Conservation (phyloP, 2,113 vertebrate species). For the Dissostichus mawsoni region DNA sequence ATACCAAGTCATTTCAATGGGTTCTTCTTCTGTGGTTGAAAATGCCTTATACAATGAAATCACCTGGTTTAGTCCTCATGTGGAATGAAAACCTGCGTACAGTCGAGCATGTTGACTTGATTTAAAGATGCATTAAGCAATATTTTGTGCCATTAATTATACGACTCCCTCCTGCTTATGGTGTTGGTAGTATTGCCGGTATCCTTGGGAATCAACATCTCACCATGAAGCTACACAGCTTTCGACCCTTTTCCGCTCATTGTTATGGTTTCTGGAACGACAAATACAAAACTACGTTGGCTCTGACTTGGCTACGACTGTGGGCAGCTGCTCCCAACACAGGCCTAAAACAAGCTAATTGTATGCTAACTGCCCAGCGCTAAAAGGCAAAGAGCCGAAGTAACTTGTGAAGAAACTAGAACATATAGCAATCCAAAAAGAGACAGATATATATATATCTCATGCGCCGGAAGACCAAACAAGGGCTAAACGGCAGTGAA, state of each 20-base stretch:
- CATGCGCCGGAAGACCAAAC: constrained; percentile 43
- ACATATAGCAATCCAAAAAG: constrained; percentile 23
- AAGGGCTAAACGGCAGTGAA: constrained; percentile 75
- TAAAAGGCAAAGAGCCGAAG: constrained; percentile 34
- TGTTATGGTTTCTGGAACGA: constrained; percentile 35
- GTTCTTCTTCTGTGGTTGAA: constrained; percentile 43
- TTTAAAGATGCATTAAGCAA: constrained; percentile 73
- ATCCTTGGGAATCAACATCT: constrained; percentile 40
- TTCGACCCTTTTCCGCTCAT: constrained; percentile 36
- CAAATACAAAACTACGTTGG: constrained; percentile 36
- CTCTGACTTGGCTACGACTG: not conserved
- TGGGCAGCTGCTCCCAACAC: not conserved
- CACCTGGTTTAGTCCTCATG: constrained; percentile 45
- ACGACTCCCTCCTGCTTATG: constrained; percentile 36
- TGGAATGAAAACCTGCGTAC: constrained; percentile 61
- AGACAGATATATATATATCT: constrained; percentile 24
- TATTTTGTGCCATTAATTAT: constrained; percentile 22
- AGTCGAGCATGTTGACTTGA: constrained; percentile 49
- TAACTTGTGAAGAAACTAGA: constrained; percentile 27
- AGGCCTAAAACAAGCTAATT: constrained; percentile 28
- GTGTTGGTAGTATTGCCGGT: constrained; percentile 14
- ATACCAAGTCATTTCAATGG: constrained; percentile 60
- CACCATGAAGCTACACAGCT: constrained; percentile 18
- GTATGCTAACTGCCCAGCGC: constrained; percentile 1
- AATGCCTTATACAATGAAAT: constrained; percentile 43